These are phyloP conservation scores for Gila orcuttii DNA, from an alignment of 2,113 vertebrate species.

Conservation along the genomic window DNA sequence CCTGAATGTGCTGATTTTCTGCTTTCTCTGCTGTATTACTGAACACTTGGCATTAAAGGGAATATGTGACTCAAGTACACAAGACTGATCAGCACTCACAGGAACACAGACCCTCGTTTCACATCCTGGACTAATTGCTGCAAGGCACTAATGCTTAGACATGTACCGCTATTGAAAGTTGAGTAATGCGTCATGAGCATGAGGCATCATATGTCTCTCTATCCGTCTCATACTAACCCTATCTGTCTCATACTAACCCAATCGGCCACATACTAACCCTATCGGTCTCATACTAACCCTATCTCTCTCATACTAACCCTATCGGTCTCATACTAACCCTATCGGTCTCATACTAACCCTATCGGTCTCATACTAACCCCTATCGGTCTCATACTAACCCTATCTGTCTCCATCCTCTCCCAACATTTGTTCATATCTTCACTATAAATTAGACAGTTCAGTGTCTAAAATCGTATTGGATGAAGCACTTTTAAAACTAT, in stretches of 20 bases:
- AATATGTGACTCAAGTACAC: constrained; percentile 55
- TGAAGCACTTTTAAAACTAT: background rate
- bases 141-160: constrained; percentile 55
- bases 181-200: background rate
- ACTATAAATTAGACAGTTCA: background rate
- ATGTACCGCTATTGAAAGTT: background rate
- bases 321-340: no score
- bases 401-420: background rate
- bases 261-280: no score
- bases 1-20: background rate
- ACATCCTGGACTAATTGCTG: constrained; percentile 60
- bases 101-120: constrained; percentile 64
- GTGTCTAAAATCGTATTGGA: background rate
- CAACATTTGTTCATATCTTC: background rate
- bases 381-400: no score
- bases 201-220: background rate
- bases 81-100: constrained; percentile 59
- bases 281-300: no score
- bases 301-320: no score
- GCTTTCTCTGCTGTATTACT: constrained; percentile 50
- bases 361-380: no score
- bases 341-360: no score
- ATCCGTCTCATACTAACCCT: background rate
- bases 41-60: constrained; percentile 55
- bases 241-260: no score